Evolutionary conservation across 1,140 invertebrate genomes (phyloP).

Genomic region (Chlorops oryzae): DNA sequence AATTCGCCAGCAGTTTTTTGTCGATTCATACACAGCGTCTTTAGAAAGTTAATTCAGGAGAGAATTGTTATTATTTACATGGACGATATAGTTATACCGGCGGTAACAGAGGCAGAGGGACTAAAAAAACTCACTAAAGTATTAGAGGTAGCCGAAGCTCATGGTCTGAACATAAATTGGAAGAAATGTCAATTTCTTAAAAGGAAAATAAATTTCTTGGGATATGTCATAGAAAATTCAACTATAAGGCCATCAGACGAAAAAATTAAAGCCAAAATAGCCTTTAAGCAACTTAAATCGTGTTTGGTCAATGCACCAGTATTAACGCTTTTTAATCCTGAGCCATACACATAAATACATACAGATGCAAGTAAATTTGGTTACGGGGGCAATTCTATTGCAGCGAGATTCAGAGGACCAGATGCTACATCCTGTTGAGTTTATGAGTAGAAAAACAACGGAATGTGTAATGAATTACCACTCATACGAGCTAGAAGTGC

Average conservation of each 20-base stretch:
- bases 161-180: constrained; percentile 28
- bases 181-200: constrained; percentile 12
- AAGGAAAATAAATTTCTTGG: neutral
- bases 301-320: constrained; percentile 28
- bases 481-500: constrained; percentile 22
- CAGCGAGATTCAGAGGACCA: constrained; percentile 23
- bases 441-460: constrained; percentile 12
- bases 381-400: constrained; percentile 24
- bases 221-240: neutral
- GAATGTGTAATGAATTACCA: constrained; percentile 25
- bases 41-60: neutral
- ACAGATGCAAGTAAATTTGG: constrained; percentile 34
- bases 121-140: neutral
- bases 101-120: neutral
- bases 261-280: constrained; percentile 5
- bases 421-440: constrained; percentile 9
- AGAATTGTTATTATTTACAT: constrained; percentile 3
- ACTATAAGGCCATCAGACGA: neutral
- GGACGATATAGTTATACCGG: constrained; percentile 7
- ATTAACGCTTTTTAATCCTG: constrained; percentile 23
- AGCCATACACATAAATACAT: constrained; percentile 33
- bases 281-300: neutral
- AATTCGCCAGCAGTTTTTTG: constrained; percentile 47
- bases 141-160: neutral
- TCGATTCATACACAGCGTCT: constrained; percentile 34